Base-by-base conservation (phyloP, 2,888 invertebrate species). In the Drosophila anomalipes region DNA sequence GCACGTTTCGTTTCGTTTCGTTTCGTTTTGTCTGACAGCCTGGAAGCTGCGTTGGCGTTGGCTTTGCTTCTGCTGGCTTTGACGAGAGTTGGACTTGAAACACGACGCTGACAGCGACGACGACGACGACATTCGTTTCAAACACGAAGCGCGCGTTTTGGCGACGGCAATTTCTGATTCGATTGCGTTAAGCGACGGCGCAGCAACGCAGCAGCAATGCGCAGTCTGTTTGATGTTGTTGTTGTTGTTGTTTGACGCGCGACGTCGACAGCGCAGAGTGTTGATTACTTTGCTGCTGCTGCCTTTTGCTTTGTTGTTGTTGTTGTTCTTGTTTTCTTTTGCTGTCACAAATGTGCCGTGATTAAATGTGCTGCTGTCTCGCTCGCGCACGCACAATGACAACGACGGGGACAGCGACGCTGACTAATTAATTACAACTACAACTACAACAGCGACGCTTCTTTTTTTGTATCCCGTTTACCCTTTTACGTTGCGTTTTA, bases 121-220 rank as follows among this genome's bases (percentile, higher is more conserved):
- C 61, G 77, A 66, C 75, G 72, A 37, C 73, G 75, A 70, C 79
- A 81, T 77, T 80, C 77, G 81, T 74, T 74, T 58, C 44, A 32
- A 74, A 89, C 82, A 86, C 90, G 88, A 87, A 81, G 89, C 79
- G 73, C 80, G 83, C 83, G 77, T 86, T 85, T 88, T 88, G 83
- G 90, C 87, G 87, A 90, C 87, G 87, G 91, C 84, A 84, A 86
- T 84, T 86, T 87, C 90, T 89, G 91, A 89, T 86, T 89, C 89
- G 89, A 86, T 83, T 88, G 83, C 86, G 86, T 88, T 82, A 78
- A 78, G 90, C 86, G 87, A 88, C 87, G 85, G 91, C 87, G 86
- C 83, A 83, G 63, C 82, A 47, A 47, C 47, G 47, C 26, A 47
- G 47, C 47, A 47, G 84, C 77, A 79, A 64, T 82, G 88, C 84